Conservation (phyloP, 2,888 invertebrate genomes). For the Spicauda simplicius region DNA sequence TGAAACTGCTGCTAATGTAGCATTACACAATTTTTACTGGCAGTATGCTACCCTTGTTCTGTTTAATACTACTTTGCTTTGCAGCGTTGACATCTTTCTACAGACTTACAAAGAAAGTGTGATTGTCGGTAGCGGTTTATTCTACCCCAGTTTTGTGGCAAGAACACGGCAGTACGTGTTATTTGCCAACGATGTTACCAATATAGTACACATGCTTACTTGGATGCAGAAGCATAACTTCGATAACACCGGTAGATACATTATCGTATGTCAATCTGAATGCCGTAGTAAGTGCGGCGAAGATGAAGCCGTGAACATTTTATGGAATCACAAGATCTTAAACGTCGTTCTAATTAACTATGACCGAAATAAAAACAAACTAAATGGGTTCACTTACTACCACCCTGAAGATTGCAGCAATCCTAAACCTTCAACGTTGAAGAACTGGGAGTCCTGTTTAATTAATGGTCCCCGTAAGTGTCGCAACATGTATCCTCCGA, state of each 20-base stretch:
- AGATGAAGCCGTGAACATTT: conserved; percentile 50
- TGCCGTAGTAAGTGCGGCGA: conserved; percentile 57
- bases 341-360: conserved; percentile 63
- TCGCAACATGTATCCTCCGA: conserved; percentile 54
- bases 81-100: conserved; percentile 58
- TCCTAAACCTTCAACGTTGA: conserved; percentile 53
- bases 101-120: conserved; percentile 55
- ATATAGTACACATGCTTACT: conserved; percentile 52
- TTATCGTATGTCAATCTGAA: conserved; percentile 63
- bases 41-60: conserved; percentile 61
- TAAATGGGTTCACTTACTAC: conserved; percentile 60
- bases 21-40: conserved; percentile 63
- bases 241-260: conserved; percentile 65
- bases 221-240: conserved; percentile 55
- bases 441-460: conserved; percentile 45
- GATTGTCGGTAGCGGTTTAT: conserved; percentile 52
- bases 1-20: conserved; percentile 60
- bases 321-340: conserved; percentile 64
- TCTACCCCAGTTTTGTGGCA: conserved; percentile 47
- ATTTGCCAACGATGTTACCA: conserved; percentile 54
- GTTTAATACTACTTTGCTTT: conserved; percentile 58
- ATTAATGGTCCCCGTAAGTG: conserved; percentile 39
- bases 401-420: conserved; percentile 56
- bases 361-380: conserved; percentile 38
- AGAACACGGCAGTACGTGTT: conserved; percentile 59